Evolutionary conservation across 2,888 invertebrate species (phyloP).

Genomic region (Trichogramma dendrolimi): DNA sequence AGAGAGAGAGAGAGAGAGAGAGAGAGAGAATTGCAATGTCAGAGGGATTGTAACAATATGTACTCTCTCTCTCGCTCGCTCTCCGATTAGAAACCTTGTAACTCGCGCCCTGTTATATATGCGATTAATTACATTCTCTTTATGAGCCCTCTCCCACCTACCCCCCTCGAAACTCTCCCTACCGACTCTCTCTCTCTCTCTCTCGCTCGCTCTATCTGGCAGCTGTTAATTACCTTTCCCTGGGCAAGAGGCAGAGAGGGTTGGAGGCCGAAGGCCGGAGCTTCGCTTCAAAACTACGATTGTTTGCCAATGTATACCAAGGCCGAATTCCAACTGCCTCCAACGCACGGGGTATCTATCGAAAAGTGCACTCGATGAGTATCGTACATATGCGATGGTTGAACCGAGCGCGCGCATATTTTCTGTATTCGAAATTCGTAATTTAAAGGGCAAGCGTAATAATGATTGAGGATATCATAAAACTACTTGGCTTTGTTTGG

Average conservation of each 20-base stretch:
- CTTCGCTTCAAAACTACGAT: constrained; percentile 15
- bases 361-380: no score
- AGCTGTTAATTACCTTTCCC: constrained; percentile 44
- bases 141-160: constrained; percentile 8
- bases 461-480: no score
- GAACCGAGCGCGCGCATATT: no score
- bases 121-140: constrained; percentile 23
- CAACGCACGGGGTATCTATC: no score
- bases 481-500: no score
- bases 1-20: constrained; percentile 12
- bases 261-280: neutral
- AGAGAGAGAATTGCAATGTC: neutral
- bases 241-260: no score
- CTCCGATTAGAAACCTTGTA: constrained; percentile 44
- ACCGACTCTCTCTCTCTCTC: constrained; percentile 23
- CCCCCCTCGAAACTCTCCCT: constrained; percentile 7
- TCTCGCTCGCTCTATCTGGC: constrained; percentile 24
- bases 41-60: constrained; percentile 46
- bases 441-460: no score
- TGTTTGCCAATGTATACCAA: neutral
- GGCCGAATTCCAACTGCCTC: no score
- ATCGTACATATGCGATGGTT: no score
- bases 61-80: constrained; percentile 36
- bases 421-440: no score
- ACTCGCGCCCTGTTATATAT: constrained; percentile 23